Base-by-base conservation (phyloP, 2,888 invertebrate species). In the Dasypogon diadema region DNA sequence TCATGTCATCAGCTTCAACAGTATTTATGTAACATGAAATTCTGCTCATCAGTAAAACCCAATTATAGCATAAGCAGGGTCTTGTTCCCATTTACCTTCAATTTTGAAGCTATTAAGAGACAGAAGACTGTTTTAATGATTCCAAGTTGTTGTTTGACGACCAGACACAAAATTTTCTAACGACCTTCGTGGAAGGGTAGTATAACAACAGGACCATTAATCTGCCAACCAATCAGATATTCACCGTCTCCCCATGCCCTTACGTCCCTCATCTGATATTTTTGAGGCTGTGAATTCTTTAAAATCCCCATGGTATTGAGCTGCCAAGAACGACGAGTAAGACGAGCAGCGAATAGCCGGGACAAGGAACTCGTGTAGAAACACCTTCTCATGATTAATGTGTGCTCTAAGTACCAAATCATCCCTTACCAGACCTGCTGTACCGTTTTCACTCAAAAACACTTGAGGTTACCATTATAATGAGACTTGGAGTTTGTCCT, bases 211-310 rank as follows among this genome's bases (percentile, higher is more conserved):
- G 5, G 16, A 60, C 60, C 18, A 60, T 60, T 37, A 60, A 60
- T 60, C 60, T 60, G 34, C 37, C 60, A 60, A 37, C 60, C 60
- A 60, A 60, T 60, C 60, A 60, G 30, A 58, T 30, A 58, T 26
- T 26, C 6, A 16, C 26, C 58, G 24, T 58, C 26, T 58, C 58
- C 37, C 16, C 37, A 16, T 21, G 16, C 34, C 16, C n/a, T 16
- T 18, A 37, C 18, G 16, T 3, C 18, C 12, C 37, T 37, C 37
- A 18, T 6, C 21, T 30, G 30, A 37, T 37, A 60, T 21, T 60
- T 42, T 60, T 60, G 37, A 34, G 34, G 18, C 18, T 18, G 30
- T 60, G 34, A 60, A 60, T 58, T 42, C 58, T 22, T 30, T 58
- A 58, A 58, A 58, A 58, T 58, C 30, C 26, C 58, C 58, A 58